Percentiles rank a stretch among this genome's conserved stretches.
Conservation (phyloP, 2,113 vertebrate genomes). For the Chelonoidis abingdonii region DNA sequence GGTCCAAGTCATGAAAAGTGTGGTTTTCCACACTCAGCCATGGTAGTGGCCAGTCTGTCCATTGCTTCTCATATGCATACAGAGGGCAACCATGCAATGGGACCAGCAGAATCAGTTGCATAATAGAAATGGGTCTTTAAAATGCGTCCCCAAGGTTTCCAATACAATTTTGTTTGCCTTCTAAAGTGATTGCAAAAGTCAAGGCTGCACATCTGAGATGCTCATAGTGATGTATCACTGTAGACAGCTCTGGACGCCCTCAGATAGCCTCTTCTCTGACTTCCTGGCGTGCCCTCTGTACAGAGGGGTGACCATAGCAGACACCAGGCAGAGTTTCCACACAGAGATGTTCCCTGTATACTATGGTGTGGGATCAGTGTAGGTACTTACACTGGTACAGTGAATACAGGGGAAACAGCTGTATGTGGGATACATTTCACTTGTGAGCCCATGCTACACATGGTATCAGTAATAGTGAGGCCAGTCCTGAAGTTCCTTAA, state of each 20-base stretch:
- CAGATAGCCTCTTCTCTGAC: rapidly evolving
- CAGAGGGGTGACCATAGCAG: not conserved
- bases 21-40: not conserved
- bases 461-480: not conserved
- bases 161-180: not conserved
- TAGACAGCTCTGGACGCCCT: not conserved
- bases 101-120: not conserved
- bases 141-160: not conserved
- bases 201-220: not conserved
- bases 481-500: not conserved
- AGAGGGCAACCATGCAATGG: too few species aligned
- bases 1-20: not conserved
- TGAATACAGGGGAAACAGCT: not conserved
- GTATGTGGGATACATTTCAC: not conserved
- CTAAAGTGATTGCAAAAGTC: not conserved
- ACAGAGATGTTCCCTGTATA: not conserved
- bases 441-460: not conserved
- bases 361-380: not conserved
- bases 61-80: not conserved
- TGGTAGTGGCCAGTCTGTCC: not conserved
- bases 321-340: rapidly evolving
- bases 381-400: not conserved
- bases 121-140: not conserved
- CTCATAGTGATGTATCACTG: not conserved
- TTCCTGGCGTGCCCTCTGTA: rapidly evolving